Evolutionary conservation across 2,888 invertebrate species (phyloP).

Genomic region (Leptinotarsa peninsularis): DNA sequence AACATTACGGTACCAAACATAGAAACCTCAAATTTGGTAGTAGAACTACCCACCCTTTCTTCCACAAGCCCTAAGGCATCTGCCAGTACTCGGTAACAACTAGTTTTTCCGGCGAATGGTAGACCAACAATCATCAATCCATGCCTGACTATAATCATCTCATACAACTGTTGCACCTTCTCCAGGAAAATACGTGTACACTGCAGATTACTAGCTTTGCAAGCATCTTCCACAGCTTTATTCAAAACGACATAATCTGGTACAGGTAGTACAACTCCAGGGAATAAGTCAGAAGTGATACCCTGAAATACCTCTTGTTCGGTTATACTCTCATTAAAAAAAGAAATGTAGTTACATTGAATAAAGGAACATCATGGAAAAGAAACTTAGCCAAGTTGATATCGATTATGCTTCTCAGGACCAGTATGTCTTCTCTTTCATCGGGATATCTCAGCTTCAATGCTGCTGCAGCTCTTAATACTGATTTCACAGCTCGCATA

Average conservation of each 20-base stretch:
- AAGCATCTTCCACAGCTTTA: constrained; percentile 74
- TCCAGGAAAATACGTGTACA: constrained; percentile 87
- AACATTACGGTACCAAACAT: not conserved
- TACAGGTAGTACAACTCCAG: constrained; percentile 81
- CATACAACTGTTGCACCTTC: constrained; percentile 90
- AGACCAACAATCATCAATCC: constrained; percentile 94
- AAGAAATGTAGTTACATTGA: constrained; percentile 71
- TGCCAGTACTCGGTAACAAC: constrained; percentile 86
- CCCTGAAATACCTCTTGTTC: constrained; percentile 71
- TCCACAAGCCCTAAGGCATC: constrained; percentile 82
- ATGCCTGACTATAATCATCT: constrained; percentile 95
- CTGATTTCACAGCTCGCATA: constrained; percentile 96
- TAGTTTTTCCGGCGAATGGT: constrained; percentile 94
- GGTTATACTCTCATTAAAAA: not conserved
- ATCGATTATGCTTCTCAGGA: constrained; percentile 92
- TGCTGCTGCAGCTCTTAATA: constrained; percentile 90
- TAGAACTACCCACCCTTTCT: constrained; percentile 70
- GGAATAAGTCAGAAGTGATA: constrained; percentile 94
- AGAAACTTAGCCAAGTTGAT: constrained; percentile 95
- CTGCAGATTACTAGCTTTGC: constrained; percentile 81
- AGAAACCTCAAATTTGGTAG: no score
- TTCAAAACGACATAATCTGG: constrained; percentile 84
- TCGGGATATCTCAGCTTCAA: constrained; percentile 90
- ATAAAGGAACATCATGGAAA: constrained; percentile 87
- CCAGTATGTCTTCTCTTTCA: constrained; percentile 87